Evolutionary conservation across 2,888 invertebrate genomes (phyloP), one percentile per base, ranked within the genome.

Genomic region (Drosophila meridionalis): DNA sequence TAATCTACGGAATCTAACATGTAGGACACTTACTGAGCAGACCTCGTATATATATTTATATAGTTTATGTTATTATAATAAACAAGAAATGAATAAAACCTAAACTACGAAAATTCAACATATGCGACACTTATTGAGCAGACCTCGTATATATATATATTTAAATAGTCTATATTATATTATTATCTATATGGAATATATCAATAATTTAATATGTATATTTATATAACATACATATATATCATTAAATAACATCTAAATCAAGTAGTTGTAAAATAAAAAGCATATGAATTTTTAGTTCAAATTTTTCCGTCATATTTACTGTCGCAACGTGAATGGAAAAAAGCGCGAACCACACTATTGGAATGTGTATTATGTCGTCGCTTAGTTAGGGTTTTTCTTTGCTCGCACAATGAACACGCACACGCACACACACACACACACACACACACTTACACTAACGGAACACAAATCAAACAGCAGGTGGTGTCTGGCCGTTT

Each of bases 401-500:
- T 58, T 38, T 36, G 55, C 48, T 28, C n/a, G 32, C 45, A 47
- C 20, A 9, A n/a, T 45, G 43, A 45, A 5, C 9, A 28, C 47
- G 28, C 47, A 26, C 43, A 20, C 45, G 12, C 45, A 2, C 47
- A 28, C 47, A 47, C 47, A 26, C 43, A 20, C 45, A 26, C 45
- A 2, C 47, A 20, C 43, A 8, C 20, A 26, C 43, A 20, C 40
- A 14, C 43, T 26, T 28, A 45, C n/a, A 30, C 48, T 4, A 12
- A 20, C n/a, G 34, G 52, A 36, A 77, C 74, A 82, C 90, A 85
- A 82, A 88, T 88, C 83, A 89, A 87, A 88, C 90, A 89, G 90
- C 85, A 85, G 88, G 90, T 85, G 84, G 75, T 36, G 52, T 52
- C 28, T 43, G 59, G 57, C 48, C 72, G 48, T 56, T 78, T 60